Percentiles rank a stretch among this genome's conserved stretches.
phyloP scores from a whole-genome alignment of 2,888 invertebrate genomes.

The Ichneumon xanthorius region DNA sequence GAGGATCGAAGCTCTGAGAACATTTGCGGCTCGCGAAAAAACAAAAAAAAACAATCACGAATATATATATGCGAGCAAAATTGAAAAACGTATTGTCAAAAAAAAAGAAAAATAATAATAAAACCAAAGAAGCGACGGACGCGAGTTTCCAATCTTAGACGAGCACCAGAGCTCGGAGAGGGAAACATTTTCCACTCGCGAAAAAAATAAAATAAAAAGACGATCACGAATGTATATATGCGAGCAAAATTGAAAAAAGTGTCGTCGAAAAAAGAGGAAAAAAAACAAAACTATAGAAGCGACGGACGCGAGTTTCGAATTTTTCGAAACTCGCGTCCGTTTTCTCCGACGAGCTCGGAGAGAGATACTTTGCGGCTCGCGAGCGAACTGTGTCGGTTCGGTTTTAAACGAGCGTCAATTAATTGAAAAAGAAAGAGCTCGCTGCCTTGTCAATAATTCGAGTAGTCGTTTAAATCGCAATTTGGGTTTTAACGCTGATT shows the following conservation, averaged over 20 bases:
- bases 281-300: conserved; percentile 19
- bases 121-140: no score
- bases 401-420: neutral
- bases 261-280: conserved; percentile 20
- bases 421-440: conserved; percentile 48
- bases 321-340: no score
- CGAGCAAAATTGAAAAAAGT: conserved; percentile 26
- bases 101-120: neutral
- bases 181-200: no score
- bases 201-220: no score
- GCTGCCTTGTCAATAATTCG: conserved; percentile 1
- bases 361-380: neutral
- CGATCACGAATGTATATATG: neutral
- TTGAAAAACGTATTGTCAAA: no score
- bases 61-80: neutral
- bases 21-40: no score
- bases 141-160: neutral
- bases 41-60: no score
- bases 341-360: no score
- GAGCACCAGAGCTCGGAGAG: no score
- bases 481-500: neutral
- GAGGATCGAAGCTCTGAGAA: no score
- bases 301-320: neutral
- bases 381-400: neutral
- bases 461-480: neutral